phyloP scores from a whole-genome alignment of 1,140 invertebrate genomes.

The Eufriesea mexicana region DNA sequence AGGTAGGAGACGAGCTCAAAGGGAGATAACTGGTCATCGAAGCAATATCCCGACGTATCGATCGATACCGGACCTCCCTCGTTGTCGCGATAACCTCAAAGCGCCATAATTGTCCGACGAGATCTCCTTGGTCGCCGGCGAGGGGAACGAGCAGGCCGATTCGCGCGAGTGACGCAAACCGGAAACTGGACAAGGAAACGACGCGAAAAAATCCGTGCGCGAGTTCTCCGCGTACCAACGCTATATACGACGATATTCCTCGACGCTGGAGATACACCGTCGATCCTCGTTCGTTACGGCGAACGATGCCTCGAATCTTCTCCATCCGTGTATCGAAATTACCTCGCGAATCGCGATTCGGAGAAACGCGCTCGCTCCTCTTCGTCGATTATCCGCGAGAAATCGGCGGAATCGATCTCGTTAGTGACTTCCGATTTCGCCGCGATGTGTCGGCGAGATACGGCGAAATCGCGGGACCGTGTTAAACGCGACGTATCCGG shows the following conservation, averaged over 20 bases:
- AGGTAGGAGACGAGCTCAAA: slow-evolving; percentile 58
- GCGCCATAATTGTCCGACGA: slow-evolving; percentile 63
- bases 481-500: slow-evolving; percentile 1
- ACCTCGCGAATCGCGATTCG: no score
- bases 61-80: slow-evolving; percentile 60
- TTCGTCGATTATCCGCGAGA: background rate
- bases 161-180: slow-evolving; percentile 25
- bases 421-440: background rate
- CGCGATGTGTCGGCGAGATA: no score
- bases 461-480: background rate
- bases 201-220: background rate
- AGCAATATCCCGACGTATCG: slow-evolving; percentile 69
- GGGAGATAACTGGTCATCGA: slow-evolving; percentile 69
- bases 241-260: no score
- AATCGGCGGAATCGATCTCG: background rate
- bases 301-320: no score
- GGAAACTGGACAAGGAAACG: slow-evolving; percentile 28
- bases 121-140: slow-evolving; percentile 37
- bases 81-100: slow-evolving; percentile 64
- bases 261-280: background rate
- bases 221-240: background rate
- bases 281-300: no score
- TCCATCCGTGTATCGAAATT: no score
- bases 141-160: background rate
- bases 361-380: background rate